A percentile compares a stretch with the other conserved stretches of the same genome.
Evolutionary conservation across 2,113 vertebrate genomes (phyloP).

Genomic region (Saimiri boliviensis): DNA sequence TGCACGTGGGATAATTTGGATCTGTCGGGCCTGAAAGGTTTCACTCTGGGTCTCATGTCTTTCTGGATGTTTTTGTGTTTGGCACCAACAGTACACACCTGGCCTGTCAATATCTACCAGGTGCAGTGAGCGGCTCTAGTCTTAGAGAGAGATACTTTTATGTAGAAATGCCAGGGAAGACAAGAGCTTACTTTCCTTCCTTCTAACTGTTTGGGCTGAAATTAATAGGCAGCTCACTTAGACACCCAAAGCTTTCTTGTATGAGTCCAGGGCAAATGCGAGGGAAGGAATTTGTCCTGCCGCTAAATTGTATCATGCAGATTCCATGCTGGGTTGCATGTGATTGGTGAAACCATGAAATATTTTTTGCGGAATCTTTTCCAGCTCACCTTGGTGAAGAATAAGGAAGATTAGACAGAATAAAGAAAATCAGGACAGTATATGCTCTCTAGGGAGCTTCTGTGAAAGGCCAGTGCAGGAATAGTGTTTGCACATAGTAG

Average conservation of each 20-base stretch:
- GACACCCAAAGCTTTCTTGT: not conserved
- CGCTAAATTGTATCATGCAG: fast-evolving
- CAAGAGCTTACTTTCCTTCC: not conserved
- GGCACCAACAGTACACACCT: not conserved
- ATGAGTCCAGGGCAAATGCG: not conserved
- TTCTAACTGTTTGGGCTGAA: not conserved
- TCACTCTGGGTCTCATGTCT: not conserved
- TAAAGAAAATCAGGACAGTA: not conserved
- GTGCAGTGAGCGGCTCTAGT: not conserved
- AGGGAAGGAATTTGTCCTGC: not conserved
- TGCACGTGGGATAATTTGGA: not conserved
- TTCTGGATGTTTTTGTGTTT: not conserved
- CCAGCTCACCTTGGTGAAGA: not conserved
- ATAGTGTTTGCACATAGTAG: not conserved
- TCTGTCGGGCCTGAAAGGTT: not conserved
- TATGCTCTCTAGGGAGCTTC: fast-evolving
- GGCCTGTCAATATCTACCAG: not conserved
- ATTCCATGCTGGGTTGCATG: no score
- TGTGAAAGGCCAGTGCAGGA: not conserved
- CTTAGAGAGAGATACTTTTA: not conserved
- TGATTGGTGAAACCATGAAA: not conserved
- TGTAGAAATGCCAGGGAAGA: not conserved
- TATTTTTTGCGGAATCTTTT: fast-evolving
- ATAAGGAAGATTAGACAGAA: not conserved
- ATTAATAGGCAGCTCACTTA: not conserved